Base-by-base conservation (phyloP, 2,113 vertebrate genomes). In the Dicerorhinus sumatrensis region DNA sequence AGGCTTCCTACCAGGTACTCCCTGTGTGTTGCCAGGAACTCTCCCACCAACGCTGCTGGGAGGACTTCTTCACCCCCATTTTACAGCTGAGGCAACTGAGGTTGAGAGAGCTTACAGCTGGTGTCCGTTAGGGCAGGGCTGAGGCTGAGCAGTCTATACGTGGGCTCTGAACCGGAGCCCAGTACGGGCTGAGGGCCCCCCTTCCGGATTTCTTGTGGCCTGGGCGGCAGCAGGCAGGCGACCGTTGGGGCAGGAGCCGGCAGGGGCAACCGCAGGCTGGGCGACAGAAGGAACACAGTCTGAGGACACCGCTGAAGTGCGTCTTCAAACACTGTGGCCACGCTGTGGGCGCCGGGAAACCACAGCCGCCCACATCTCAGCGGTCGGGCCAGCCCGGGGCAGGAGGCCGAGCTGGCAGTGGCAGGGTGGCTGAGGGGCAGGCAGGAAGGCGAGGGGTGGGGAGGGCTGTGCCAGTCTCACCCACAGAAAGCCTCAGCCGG, bases 351-450 rank as follows among this genome's bases (percentile, higher is more conserved):
- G 0, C 80, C 1, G 10, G 70, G 94, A 97, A 95, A 97, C 97
- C 96, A 94, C 96, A 96, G 83, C 91, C 18, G 3, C 95, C 97
- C 96, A 98, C 97, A 92, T 75, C 86, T 80, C 79, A 9, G 63
- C 8, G 9, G 92, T 51, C 39, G 0, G 83, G 80, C 73, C 94
- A 83, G 80, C 75, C 76, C 21, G 0, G 92, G 89, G 83, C 82
- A 65, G 94, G 87, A 93, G 89, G 75, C 89, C 27, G 8, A 63
- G 56, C 82, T 89, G 92, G 96, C 84, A 72, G 88, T 2, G n/a
- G 63, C 27, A 16, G 62, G 79, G 39, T 4, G 2, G 25, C 60
- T 0, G 29, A 79, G 93, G 84, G 89, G 21, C 72, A 10, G 6
- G 21, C n/a, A 27, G 62, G 60, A 36, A 83, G 76, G 23, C 18